phyloP scores from a whole-genome alignment of 2,113 vertebrate genomes.

The Ceyx margarethae region DNA sequence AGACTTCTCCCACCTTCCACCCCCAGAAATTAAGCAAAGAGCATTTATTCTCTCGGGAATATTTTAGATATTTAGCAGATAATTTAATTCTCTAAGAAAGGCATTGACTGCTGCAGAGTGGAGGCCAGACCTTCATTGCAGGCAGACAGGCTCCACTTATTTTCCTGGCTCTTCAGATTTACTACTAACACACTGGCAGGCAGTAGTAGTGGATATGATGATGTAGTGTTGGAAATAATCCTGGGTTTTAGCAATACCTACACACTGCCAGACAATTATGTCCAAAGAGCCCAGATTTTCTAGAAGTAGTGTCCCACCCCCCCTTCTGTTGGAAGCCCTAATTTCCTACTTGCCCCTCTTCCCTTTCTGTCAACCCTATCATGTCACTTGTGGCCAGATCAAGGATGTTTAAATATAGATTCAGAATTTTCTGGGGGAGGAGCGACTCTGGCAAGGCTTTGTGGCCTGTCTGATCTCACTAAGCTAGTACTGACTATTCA shows the following conservation, averaged over 20 bases:
- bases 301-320: slow-evolving; percentile 67
- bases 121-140: slow-evolving; percentile 27
- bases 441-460: slow-evolving; percentile 23
- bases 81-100: slow-evolving; percentile 49
- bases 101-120: neutral
- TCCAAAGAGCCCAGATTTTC: slow-evolving; percentile 70
- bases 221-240: slow-evolving; percentile 66
- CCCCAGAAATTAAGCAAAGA: slow-evolving; percentile 28
- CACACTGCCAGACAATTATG: slow-evolving; percentile 51
- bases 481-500: slow-evolving; percentile 19
- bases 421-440: slow-evolving; percentile 48
- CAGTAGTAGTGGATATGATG: slow-evolving; percentile 50
- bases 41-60: slow-evolving; percentile 36
- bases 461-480: slow-evolving; percentile 17
- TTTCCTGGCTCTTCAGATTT: slow-evolving; percentile 59
- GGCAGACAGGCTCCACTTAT: slow-evolving; percentile 59
- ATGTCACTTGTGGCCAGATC: neutral
- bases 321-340: slow-evolving; percentile 68
- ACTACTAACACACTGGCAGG: slow-evolving; percentile 62
- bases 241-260: slow-evolving; percentile 33
- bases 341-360: slow-evolving; percentile 36
- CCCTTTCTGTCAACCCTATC: neutral
- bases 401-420: slow-evolving; percentile 52
- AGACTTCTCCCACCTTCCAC: slow-evolving; percentile 13
- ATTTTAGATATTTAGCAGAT: slow-evolving; percentile 59